phyloP scores from a whole-genome alignment of 2,888 invertebrate genomes.

The Parnassius smintheus region DNA sequence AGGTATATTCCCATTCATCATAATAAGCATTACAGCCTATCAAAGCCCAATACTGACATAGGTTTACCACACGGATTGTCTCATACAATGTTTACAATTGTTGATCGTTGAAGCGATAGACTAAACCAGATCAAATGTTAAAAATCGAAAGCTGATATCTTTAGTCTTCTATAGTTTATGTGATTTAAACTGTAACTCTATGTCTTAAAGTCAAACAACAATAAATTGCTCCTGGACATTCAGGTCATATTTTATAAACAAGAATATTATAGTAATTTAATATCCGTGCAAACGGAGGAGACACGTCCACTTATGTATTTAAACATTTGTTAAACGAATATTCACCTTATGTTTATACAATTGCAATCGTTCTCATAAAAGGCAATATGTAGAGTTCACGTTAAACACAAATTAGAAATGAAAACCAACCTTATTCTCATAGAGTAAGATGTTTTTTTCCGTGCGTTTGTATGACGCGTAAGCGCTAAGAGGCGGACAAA shows the following conservation, averaged over 20 bases:
- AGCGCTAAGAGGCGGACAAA: slow-evolving; percentile 9
- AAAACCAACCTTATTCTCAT: background rate
- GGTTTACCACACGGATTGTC: too few relatives aligned
- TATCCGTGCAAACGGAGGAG: slow-evolving; percentile 17
- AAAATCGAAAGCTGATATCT: too few relatives aligned
- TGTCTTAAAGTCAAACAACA: background rate
- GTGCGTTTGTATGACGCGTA: background rate
- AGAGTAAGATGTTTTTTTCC: background rate
- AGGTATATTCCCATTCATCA: too few relatives aligned
- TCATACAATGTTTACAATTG: too few relatives aligned
- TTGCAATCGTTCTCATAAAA: background rate
- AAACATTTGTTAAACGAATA: slow-evolving; percentile 7
- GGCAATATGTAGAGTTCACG: background rate
- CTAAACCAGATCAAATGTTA: too few relatives aligned
- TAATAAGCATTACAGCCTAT: too few relatives aligned
- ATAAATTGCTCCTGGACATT: background rate
- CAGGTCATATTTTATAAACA: slow-evolving; percentile 4
- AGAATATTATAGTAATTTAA: slow-evolving; percentile 17
- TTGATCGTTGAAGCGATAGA: too few relatives aligned
- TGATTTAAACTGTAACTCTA: too few relatives aligned
- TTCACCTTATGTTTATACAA: background rate
- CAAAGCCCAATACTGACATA: too few relatives aligned
- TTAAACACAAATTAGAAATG: background rate
- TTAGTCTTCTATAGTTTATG: too few relatives aligned
- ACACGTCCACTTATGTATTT: slow-evolving; percentile 6